Percentiles rank a stretch among this genome's conserved stretches.
These are phyloP conservation scores for Heterocephalus glaber DNA, from an alignment of 2,113 vertebrate genomes.

Conservation along the genomic window DNA sequence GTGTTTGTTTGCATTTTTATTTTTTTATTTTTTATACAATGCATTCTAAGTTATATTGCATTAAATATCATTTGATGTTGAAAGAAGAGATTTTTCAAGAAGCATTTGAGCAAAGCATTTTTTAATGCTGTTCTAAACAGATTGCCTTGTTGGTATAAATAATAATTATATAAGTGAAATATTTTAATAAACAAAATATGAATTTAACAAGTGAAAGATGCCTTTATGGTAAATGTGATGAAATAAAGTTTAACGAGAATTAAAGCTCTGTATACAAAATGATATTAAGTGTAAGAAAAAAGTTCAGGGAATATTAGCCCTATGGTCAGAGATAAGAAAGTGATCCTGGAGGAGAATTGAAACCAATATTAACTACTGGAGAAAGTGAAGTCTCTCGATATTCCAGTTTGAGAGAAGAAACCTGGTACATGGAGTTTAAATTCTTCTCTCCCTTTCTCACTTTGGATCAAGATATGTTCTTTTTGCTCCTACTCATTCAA, in stretches of 20 bases:
- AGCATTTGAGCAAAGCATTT: not conserved
- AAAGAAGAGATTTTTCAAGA: slow-evolving; percentile 31
- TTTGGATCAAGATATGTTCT: not conserved
- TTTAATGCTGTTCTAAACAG: not conserved
- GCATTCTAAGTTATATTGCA: not conserved
- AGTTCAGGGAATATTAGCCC: not conserved
- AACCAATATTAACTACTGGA: not conserved
- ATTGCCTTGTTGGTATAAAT: not conserved
- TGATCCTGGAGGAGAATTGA: not conserved
- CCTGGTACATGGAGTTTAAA: fast-evolving
- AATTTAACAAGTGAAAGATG: not conserved
- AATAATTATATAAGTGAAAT: not conserved
- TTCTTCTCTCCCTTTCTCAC: not conserved
- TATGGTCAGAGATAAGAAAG: not conserved
- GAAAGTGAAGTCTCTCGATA: not conserved
- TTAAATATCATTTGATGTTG: not conserved
- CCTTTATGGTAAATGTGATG: not conserved
- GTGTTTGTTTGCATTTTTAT: not conserved
- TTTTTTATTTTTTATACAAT: not conserved
- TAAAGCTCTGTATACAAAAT: not conserved
- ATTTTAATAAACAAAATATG: not conserved
- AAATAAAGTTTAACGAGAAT: slow-evolving; percentile 1
- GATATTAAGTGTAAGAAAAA: not conserved
- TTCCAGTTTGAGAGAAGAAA: not conserved
- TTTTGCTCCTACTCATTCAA: not conserved